These are phyloP conservation scores for Taurulus bubalis DNA, from an alignment of 2,113 vertebrate species.

Conservation along the genomic window DNA sequence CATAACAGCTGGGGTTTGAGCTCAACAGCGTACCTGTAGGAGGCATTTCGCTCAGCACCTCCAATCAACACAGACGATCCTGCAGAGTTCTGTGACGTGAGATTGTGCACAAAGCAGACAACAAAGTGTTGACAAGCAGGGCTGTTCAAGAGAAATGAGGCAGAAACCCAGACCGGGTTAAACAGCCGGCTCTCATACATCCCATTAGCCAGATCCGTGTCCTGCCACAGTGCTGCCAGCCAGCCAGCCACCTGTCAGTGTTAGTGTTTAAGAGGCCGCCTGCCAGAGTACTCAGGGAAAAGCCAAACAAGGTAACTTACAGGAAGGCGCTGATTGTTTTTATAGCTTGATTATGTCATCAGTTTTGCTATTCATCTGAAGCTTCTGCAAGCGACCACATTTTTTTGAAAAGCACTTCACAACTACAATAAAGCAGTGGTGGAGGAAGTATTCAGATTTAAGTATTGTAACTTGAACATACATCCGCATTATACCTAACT, in stretches of 20 bases:
- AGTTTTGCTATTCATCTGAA: neutral
- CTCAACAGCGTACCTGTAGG: constrained; percentile 23
- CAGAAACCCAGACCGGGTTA: neutral
- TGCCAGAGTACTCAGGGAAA: neutral
- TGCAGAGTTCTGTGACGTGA: neutral
- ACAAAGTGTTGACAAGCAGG: constrained; percentile 36
- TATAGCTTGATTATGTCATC: neutral
- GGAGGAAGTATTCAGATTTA: neutral
- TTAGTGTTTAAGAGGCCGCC: neutral
- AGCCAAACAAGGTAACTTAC: neutral
- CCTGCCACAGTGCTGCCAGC: constrained; percentile 8
- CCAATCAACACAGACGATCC: constrained; percentile 22
- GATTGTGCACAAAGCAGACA: neutral
- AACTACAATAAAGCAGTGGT: neutral
- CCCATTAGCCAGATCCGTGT: constrained; percentile 4
- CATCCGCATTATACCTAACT: too few relatives aligned
- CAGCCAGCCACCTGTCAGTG: constrained; percentile 19
- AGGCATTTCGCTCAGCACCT: constrained; percentile 28
- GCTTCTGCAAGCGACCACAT: neutral
- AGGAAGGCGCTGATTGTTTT: neutral
- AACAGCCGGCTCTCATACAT: constrained; percentile 14
- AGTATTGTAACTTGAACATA: neutral
- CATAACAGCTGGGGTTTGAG: constrained; percentile 52
- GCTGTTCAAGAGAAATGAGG: constrained; percentile 2
- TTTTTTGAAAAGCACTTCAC: neutral